These are phyloP conservation scores for Dufourea novaeangliae DNA, from an alignment of 1,140 invertebrate species.

Conservation along the genomic window DNA sequence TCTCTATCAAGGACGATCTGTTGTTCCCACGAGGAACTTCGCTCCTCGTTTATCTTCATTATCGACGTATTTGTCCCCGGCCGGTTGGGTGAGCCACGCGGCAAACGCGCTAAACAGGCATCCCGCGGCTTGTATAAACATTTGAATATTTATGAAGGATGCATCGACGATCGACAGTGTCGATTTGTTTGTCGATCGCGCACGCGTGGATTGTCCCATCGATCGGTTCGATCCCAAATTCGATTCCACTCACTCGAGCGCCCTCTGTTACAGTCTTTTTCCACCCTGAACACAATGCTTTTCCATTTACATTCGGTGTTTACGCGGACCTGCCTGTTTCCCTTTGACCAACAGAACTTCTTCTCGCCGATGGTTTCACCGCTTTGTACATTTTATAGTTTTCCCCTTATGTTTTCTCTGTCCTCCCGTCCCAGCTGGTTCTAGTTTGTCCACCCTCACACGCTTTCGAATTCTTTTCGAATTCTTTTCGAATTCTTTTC, in stretches of 20 bases:
- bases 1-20: conserved; percentile 56
- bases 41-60: conserved; percentile 68
- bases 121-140: conserved; percentile 47
- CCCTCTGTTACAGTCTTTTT: background rate
- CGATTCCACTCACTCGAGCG: background rate
- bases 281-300: conserved; percentile 54
- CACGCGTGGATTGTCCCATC: conserved; percentile 39
- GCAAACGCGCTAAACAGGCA: conserved; percentile 31
- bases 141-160: conserved; percentile 64
- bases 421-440: too few relatives aligned
- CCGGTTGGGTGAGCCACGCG: background rate
- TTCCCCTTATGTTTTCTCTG: conserved; percentile 5
- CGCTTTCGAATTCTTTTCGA: too few relatives aligned
- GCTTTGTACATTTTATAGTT: background rate
- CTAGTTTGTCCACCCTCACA: too few relatives aligned
- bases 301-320: conserved; percentile 60
- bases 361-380: conserved; percentile 10
- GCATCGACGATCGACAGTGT: conserved; percentile 12
- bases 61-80: conserved; percentile 60
- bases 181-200: conserved; percentile 16
- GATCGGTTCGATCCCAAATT: background rate
- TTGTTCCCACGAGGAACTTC: conserved; percentile 64
- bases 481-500: too few relatives aligned
- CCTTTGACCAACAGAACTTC: conserved; percentile 22
- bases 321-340: conserved; percentile 51